Base-by-base conservation (phyloP, 2,113 vertebrate species). In the Gyps fulvus region DNA sequence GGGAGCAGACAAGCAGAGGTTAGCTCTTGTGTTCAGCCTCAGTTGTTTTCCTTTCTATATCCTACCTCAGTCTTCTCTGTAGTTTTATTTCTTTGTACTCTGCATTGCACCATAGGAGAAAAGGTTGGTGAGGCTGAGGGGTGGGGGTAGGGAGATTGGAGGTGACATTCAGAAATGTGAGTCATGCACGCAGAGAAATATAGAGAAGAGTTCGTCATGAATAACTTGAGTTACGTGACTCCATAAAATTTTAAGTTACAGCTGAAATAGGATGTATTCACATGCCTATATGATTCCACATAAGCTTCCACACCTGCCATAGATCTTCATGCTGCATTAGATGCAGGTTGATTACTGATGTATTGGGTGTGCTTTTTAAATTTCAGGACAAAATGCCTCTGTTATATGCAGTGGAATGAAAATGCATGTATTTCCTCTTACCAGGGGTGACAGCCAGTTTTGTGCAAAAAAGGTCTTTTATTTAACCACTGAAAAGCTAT, bases 401-500 rank as follows among this genome's bases (percentile, higher is more conserved):
- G 65, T 94, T 94, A 79, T 80, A 26, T 69, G 31, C 22, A 22
- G 29, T 61, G 81, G 74, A 90, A 95, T 86, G 84, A 93, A 96
- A 96, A 95, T 47, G 83, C 92, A 89, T 27, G 10, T 91, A 93
- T 96, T 95, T 95, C 76, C 57, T 84, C 73, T 97, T 96, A 92
- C 43, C 36, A 85, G 42, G 91, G 87, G 86, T 67, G 83, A 90
- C 89, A 95, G 86, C 79, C 83, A 84, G 65, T 85, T 87, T 74
- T 76, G 58, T 32, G 82, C 26, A 91, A 91, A 93, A 94, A 90
- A 69, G 38, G 43, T 18, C 73, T 92, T 92, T 89, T 91, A 83
- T 93, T 94, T 94, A 92, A 67, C 71, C 34, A 77, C 80, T 86
- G 88, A 87, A 89, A 91, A 65, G 38, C 80, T 84, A 23, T 26